These are phyloP conservation scores for Tuta absoluta DNA, from an alignment of 2,888 invertebrate genomes.

Conservation along the genomic window DNA sequence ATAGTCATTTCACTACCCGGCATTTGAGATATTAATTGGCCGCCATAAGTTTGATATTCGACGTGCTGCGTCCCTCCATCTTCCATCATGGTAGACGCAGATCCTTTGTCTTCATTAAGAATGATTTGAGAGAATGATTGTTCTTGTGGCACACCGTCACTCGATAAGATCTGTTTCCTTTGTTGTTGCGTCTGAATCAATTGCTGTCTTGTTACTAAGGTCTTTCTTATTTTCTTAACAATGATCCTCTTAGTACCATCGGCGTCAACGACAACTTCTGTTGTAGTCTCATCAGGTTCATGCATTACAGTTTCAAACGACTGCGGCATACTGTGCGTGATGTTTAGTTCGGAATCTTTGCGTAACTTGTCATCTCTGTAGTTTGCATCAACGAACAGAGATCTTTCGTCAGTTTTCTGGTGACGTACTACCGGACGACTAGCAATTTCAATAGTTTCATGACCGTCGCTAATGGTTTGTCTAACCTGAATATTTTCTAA, in stretches of 20 bases:
- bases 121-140: conserved; percentile 86
- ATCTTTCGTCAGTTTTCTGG: conserved; percentile 77
- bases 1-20: conserved; percentile 83
- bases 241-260: conserved; percentile 91
- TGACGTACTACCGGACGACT: conserved; percentile 81
- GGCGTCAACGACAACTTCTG: conserved; percentile 89
- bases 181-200: conserved; percentile 83
- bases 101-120: conserved; percentile 84
- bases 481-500: conserved; percentile 85
- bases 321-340: conserved; percentile 86
- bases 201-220: conserved; percentile 84
- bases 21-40: conserved; percentile 83
- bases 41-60: conserved; percentile 83
- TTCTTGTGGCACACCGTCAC: conserved; percentile 81
- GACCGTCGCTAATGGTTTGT: conserved; percentile 83
- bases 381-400: conserved; percentile 86
- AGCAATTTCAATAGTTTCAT: conserved; percentile 87
- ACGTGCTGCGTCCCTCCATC: conserved; percentile 84
- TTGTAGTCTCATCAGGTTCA: conserved; percentile 91
- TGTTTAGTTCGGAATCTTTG: conserved; percentile 85
- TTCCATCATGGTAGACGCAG: conserved; percentile 79
- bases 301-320: conserved; percentile 90
- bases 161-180: conserved; percentile 77
- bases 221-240: conserved; percentile 86
- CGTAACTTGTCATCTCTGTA: conserved; percentile 81